These are phyloP conservation scores for Agrotis clavis DNA, from an alignment of 2,888 invertebrate species.

Conservation along the genomic window DNA sequence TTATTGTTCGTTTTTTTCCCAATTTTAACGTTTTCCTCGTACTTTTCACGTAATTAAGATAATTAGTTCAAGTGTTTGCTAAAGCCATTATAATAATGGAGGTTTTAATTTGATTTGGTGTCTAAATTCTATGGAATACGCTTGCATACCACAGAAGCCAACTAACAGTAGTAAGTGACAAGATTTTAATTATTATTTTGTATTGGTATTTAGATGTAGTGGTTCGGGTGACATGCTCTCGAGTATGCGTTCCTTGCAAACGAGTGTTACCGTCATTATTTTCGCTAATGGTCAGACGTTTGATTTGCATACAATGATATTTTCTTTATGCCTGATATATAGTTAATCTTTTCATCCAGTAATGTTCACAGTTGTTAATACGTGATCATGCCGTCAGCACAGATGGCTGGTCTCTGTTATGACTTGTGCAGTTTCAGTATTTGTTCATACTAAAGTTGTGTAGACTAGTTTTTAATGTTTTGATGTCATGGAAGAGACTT, in stretches of 20 bases:
- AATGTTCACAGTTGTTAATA: conserved; percentile 65
- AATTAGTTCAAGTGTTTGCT: conserved; percentile 60
- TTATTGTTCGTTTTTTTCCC: conserved; percentile 72
- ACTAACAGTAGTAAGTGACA: conserved; percentile 83
- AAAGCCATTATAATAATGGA: conserved; percentile 72
- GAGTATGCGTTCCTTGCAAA: conserved; percentile 75
- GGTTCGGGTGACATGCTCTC: conserved; percentile 76
- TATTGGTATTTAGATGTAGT: conserved; percentile 72
- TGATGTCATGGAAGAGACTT: conserved; percentile 77
- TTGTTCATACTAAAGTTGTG: conserved; percentile 41
- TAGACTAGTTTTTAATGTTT: conserved; percentile 58
- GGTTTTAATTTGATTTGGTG: conserved; percentile 75
- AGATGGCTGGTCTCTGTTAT: conserved; percentile 56
- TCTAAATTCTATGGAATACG: conserved; percentile 84
- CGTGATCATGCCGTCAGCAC: conserved; percentile 65
- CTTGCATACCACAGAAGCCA: conserved; percentile 77
- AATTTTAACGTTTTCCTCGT: conserved; percentile 60
- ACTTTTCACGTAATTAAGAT: conserved; percentile 63
- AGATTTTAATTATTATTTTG: conserved; percentile 73
- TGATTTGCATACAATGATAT: conserved; percentile 88
- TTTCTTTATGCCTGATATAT: conserved; percentile 77
- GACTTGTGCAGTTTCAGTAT: conserved; percentile 42
- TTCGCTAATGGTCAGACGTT: conserved; percentile 81
- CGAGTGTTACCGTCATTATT: conserved; percentile 77
- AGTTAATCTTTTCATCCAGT: conserved; percentile 70